phyloP scores from a whole-genome alignment of 1,140 invertebrate species.

The Acromyrmex echinatior region DNA sequence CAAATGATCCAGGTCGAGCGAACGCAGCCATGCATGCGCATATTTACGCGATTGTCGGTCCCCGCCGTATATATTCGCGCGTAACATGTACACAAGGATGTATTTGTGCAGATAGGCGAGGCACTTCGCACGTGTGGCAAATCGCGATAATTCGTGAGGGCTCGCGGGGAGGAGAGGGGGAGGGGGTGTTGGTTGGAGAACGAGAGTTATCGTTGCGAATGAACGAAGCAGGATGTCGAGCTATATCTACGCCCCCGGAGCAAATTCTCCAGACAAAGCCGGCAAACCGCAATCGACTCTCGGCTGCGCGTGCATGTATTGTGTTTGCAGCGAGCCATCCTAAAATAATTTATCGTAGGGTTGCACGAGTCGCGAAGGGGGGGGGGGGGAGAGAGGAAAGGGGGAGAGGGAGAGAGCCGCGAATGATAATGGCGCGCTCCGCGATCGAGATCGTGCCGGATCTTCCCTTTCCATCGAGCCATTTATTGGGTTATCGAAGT shows the following conservation, averaged over 20 bases:
- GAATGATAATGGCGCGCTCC: slow-evolving; percentile 61
- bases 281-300: slow-evolving; percentile 70
- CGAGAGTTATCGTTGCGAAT: slow-evolving; percentile 68
- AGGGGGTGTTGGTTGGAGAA: not conserved
- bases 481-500: slow-evolving; percentile 74
- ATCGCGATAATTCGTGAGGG: slow-evolving; percentile 75
- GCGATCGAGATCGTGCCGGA: slow-evolving; percentile 62
- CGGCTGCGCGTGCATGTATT: slow-evolving; percentile 71
- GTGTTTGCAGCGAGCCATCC: slow-evolving; percentile 57
- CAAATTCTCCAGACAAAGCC: slow-evolving; percentile 78
- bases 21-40: not conserved
- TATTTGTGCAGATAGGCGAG: slow-evolving; percentile 47
- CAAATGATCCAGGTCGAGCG: not conserved
- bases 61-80: not conserved
- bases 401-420: not conserved
- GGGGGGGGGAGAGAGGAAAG: not conserved
- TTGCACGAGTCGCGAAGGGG: not conserved
- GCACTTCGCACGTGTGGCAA: slow-evolving; percentile 75
- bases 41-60: slow-evolving; percentile 41
- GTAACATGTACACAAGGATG: slow-evolving; percentile 10
- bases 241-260: slow-evolving; percentile 78
- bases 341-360: slow-evolving; percentile 76
- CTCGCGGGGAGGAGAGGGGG: slow-evolving; percentile 49
- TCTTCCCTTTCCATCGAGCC: not conserved
- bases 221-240: slow-evolving; percentile 79